phyloP scores from a whole-genome alignment of 2,888 invertebrate species.

The Drosophila multiciliata region DNA sequence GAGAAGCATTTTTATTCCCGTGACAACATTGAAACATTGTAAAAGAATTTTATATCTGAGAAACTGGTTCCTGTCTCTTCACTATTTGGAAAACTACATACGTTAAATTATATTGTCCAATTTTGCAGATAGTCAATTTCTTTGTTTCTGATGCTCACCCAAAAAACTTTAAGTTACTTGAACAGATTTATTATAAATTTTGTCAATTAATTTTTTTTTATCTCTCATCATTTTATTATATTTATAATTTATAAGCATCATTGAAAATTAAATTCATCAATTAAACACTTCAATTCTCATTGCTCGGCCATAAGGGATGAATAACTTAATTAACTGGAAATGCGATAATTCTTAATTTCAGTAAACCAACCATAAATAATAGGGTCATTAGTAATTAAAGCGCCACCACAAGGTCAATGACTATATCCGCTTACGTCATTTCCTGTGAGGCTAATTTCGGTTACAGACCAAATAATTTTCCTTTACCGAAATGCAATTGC shows the following conservation, averaged over 20 bases:
- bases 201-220: neutral
- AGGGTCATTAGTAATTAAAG: neutral
- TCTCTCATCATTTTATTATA: neutral
- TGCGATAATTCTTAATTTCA: neutral
- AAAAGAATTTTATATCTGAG: slow-evolving; percentile 23
- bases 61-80: neutral
- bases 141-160: no score
- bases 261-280: neutral
- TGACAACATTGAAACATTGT: slow-evolving; percentile 27
- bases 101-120: neutral
- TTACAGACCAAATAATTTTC: neutral
- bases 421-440: neutral
- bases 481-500: slow-evolving; percentile 24
- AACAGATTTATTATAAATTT: neutral
- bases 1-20: slow-evolving; percentile 26
- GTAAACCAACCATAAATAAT: neutral
- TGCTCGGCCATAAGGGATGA: neutral
- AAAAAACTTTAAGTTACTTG: neutral
- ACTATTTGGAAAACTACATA: neutral
- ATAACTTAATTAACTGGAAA: neutral
- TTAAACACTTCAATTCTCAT: neutral
- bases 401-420: neutral
- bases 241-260: neutral
- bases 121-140: neutral
- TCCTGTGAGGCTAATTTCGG: slow-evolving; percentile 1